These are phyloP conservation scores for Porites lutea DNA, from an alignment of 64 coral and sea anemone genomes.

Conservation along the genomic window DNA sequence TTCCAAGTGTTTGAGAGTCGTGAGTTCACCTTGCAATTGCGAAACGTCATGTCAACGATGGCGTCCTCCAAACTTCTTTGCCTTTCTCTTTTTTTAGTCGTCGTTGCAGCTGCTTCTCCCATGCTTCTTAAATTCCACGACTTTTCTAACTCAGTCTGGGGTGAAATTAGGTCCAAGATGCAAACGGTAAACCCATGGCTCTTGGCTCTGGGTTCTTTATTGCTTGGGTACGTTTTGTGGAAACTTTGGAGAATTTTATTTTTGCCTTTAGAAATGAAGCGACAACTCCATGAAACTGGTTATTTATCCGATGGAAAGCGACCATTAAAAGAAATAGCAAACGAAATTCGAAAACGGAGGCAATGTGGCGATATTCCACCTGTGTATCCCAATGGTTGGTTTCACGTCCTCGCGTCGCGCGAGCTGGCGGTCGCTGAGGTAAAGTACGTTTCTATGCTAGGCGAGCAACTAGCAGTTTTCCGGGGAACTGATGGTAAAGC, in stretches of 20 bases:
- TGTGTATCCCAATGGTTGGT: conserved; percentile 96
- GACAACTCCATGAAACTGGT: conserved; percentile 71
- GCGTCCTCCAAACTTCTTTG: conserved; percentile 68
- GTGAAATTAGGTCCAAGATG: background rate
- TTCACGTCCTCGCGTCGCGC: conserved; percentile 59
- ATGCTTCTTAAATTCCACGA: conserved; percentile 48
- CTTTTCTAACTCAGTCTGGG: conserved; percentile 17
- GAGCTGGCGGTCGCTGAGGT: conserved; percentile 68
- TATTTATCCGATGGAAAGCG: conserved; percentile 61
- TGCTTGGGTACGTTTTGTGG: conserved; percentile 22
- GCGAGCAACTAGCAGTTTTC: conserved; percentile 89
- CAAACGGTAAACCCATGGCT: background rate
- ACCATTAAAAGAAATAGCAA: conserved; percentile 74
- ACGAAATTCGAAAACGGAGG: conserved; percentile 57
- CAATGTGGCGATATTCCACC: conserved; percentile 82
- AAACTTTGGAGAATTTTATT: conserved; percentile 78
- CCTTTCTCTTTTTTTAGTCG: conserved; percentile 36
- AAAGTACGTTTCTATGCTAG: conserved; percentile 75
- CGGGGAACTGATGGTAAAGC: conserved; percentile 82
- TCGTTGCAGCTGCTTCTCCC: conserved; percentile 46
- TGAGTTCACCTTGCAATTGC: background rate
- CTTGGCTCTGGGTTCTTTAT: background rate
- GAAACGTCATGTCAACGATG: background rate
- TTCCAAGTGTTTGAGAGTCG: background rate
- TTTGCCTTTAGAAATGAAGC: conserved; percentile 48